These are phyloP conservation scores for Hypomecis punctinalis DNA, from an alignment of 2,888 invertebrate genomes.

Conservation along the genomic window DNA sequence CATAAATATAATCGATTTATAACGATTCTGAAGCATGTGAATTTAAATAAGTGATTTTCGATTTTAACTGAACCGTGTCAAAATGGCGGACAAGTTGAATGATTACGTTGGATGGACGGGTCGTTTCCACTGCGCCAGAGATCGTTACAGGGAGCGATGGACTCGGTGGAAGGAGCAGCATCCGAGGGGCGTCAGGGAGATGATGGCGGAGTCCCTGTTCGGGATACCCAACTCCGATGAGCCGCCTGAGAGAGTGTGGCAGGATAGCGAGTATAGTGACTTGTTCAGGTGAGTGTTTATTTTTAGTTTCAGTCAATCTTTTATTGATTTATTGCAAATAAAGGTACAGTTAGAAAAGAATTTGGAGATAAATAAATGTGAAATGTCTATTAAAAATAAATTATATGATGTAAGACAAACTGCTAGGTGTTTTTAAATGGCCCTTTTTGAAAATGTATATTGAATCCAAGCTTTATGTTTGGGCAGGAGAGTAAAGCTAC, in stretches of 20 bases:
- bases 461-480: too few relatives aligned
- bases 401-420: too few relatives aligned
- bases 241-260: constrained; percentile 67
- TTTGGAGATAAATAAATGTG: too few relatives aligned
- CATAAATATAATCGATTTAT: too few relatives aligned
- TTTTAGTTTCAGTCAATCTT: neutral
- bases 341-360: too few relatives aligned
- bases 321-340: neutral
- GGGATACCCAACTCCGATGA: constrained; percentile 75
- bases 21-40: constrained; percentile 4
- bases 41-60: neutral
- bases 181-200: constrained; percentile 81
- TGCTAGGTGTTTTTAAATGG: too few relatives aligned
- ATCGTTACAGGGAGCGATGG: constrained; percentile 87
- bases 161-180: constrained; percentile 86
- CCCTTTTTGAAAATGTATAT: too few relatives aligned
- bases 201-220: constrained; percentile 75
- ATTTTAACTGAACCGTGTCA: constrained; percentile 8
- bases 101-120: constrained; percentile 92
- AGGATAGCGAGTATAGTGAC: constrained; percentile 73
- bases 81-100: constrained; percentile 91
- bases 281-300: constrained; percentile 64
- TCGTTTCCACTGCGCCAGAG: constrained; percentile 88
- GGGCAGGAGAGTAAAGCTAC: too few relatives aligned
- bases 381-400: too few relatives aligned